These are phyloP conservation scores for Amphiura filiformis DNA, from an alignment of 35 echinoderm and acorn worm species.

Conservation along the genomic window DNA sequence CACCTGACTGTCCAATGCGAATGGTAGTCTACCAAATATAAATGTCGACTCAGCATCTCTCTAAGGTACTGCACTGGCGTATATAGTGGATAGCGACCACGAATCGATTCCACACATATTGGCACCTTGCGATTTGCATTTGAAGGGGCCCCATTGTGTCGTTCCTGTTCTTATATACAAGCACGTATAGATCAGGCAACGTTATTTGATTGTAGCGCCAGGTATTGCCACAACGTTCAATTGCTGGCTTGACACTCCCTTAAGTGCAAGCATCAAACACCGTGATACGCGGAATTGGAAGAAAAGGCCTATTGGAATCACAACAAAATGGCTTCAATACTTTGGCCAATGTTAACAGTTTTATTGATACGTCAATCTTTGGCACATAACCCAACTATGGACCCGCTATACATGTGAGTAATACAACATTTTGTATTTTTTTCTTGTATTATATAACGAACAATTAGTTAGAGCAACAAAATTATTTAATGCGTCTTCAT, in stretches of 20 bases:
- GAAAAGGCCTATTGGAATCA: neutral
- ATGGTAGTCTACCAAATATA: neutral
- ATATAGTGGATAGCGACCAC: neutral
- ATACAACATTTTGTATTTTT: neutral
- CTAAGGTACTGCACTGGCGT: neutral
- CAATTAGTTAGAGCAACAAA: too few relatives aligned
- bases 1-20: neutral
- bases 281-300: neutral
- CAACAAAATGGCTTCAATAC: neutral
- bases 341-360: neutral
- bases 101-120: constrained; percentile 4
- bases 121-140: neutral
- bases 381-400: constrained; percentile 1
- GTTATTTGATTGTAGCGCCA: neutral
- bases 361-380: constrained; percentile 1
- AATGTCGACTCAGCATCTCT: neutral
- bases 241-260: neutral
- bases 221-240: neutral
- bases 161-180: constrained; percentile 5
- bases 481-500: too few relatives aligned
- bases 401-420: neutral
- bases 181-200: neutral
- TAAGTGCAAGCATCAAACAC: neutral
- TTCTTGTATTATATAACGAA: too few relatives aligned
- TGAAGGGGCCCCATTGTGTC: constrained; percentile 5